Evolutionary conservation across 2,113 vertebrate species (phyloP).

Genomic region (Triplophysa tibetana): DNA sequence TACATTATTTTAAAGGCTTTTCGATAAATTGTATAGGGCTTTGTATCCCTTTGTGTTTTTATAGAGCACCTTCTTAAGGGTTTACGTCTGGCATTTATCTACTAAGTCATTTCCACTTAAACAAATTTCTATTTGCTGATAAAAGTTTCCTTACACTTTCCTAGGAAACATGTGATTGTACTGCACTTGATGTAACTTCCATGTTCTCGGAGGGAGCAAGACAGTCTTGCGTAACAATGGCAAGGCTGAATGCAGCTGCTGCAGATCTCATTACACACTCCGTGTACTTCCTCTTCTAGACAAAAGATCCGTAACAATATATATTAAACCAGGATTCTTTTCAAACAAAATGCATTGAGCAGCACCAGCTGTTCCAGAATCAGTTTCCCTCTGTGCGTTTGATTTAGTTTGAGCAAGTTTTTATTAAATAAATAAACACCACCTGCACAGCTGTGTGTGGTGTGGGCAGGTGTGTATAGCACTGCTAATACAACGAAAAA

Average conservation of each 20-base stretch:
- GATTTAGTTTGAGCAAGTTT: not conserved
- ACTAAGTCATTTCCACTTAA: not conserved
- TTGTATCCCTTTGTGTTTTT: not conserved
- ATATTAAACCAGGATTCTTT: conserved; percentile 10
- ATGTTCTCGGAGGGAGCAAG: conserved; percentile 1
- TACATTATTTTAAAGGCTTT: too few relatives aligned
- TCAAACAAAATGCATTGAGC: not conserved
- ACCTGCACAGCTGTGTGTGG: too few relatives aligned
- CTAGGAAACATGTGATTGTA: conserved; percentile 19
- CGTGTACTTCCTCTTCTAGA: conserved; percentile 6
- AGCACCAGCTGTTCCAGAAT: not conserved
- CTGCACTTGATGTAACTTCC: conserved; percentile 16
- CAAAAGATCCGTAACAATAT: not conserved
- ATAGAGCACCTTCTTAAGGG: not conserved
- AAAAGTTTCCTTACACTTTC: not conserved
- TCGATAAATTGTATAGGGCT: too few relatives aligned
- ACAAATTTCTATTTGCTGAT: not conserved
- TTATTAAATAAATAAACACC: not conserved
- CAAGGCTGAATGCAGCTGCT: not conserved
- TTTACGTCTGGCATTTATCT: not conserved
- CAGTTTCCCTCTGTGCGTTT: not conserved
- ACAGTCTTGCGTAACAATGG: not conserved
- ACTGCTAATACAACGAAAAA: too few relatives aligned
- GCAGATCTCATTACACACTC: not conserved
- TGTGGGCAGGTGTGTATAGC: too few relatives aligned